These are phyloP conservation scores for Myotis pilosus DNA, from an alignment of 2,797 vertebrate species.

Conservation along the genomic window DNA sequence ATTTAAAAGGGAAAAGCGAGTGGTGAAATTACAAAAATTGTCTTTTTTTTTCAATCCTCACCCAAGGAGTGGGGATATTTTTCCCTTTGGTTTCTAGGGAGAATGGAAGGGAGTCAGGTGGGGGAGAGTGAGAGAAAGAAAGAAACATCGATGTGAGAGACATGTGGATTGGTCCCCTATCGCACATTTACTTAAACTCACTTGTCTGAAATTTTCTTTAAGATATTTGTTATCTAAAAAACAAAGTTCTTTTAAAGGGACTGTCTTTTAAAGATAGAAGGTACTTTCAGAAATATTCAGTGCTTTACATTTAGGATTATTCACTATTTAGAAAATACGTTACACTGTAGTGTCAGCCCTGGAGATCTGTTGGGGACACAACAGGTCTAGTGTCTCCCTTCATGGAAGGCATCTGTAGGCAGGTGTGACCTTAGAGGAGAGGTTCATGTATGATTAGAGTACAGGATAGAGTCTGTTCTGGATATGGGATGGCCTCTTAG, in stretches of 20 bases:
- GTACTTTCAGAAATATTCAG: neutral
- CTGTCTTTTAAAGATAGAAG: constrained; percentile 10
- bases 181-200: neutral
- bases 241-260: neutral
- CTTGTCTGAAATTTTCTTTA: neutral
- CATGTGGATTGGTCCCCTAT: no score
- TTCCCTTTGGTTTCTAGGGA: no score
- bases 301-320: neutral
- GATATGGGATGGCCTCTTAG: neutral
- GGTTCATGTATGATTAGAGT: neutral
- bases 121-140: no score
- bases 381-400: neutral
- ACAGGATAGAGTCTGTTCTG: neutral
- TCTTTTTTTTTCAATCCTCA: neutral
- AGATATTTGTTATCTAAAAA: neutral
- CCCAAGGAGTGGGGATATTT: no score
- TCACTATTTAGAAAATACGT: neutral
- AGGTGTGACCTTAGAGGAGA: neutral
- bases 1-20: constrained; percentile 34
- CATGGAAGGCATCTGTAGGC: neutral
- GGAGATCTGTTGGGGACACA: neutral
- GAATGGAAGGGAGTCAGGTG: no score
- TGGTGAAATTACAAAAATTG: constrained; percentile 14
- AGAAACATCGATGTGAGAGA: no score
- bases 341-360: neutral